Base-by-base conservation (phyloP, 2,888 invertebrate genomes). In the Phyllotreta cruciferae region DNA sequence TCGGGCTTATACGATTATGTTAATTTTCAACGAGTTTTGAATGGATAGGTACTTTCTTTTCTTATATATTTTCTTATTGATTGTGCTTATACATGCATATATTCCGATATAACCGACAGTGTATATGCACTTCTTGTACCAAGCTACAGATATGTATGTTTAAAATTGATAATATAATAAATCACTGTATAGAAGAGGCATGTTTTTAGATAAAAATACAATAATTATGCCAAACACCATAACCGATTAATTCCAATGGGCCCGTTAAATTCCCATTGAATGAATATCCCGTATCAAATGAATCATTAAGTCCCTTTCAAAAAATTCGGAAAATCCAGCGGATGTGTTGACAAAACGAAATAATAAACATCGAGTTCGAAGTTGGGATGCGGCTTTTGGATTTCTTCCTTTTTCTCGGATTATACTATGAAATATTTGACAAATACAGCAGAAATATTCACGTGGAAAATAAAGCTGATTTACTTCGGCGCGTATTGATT, bases 1-100 rank as follows among this genome's bases (percentile, higher is more conserved):
- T 60, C 56, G 60, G 50, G 62, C 45, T 55, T 60, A 44, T 47
- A 52, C 65, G 62, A 62, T 65, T 58, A 65, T 62, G 65, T 58
- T 65, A 65, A 65, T 65, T 61, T 47, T 39, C 49, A 9, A 42
- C 55, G 49, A 39, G 49, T 45, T 45, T 49, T 53, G 42, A 38
- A 49, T 49, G 49, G 42, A 39, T 56, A 24, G 24, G 24, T 24
- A 24, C 24, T 24, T 4, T 60, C 35, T 52, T 37, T 34, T 61
- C 41, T 44, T 49, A 54, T 54, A 56, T 57, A 62, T 55, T 47
- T 36, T 35, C 47, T 61, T 35, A 5, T 11, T 11, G 34, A 36
- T 50, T 36, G 7, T 8, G n/a, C 7, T 34, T 49, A 34, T 9
- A 49, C 10, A 34, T 49, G 49, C 34, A n/a, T n/a, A n/a, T n/a